Conservation (phyloP, 2,888 invertebrate species). For the Phaedon cochleariae region DNA sequence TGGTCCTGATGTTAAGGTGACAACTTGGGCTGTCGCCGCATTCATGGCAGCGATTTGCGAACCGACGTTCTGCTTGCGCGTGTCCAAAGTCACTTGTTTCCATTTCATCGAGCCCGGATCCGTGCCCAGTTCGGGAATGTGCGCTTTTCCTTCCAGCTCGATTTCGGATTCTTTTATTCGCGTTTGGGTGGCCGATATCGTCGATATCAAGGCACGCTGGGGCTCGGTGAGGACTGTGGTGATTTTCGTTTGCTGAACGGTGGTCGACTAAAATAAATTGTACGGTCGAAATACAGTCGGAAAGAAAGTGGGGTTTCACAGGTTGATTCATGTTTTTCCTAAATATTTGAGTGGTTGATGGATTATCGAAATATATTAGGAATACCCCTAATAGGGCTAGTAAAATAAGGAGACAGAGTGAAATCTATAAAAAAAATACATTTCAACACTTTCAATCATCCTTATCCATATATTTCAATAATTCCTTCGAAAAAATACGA, state of each 20-base stretch:
- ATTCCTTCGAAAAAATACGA: too few relatives aligned
- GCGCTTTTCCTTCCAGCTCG: conserved; percentile 66
- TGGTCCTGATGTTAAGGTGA: conserved; percentile 65
- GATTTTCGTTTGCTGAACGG: conserved; percentile 82
- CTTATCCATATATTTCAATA: too few relatives aligned
- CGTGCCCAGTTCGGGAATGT: conserved; percentile 78
- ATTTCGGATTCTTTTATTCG: conserved; percentile 88
- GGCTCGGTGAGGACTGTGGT: conserved; percentile 89
- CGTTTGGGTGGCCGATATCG: conserved; percentile 89
- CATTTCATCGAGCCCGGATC: conserved; percentile 90
- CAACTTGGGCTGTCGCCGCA: conserved; percentile 93
- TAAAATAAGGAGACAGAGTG: too few relatives aligned
- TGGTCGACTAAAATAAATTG: conserved; percentile 35
- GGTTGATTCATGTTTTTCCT: too few relatives aligned
- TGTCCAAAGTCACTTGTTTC: conserved; percentile 93
- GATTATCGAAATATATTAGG: too few relatives aligned
- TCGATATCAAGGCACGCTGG: conserved; percentile 90
- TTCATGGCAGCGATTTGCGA: conserved; percentile 99
- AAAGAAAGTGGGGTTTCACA: too few relatives aligned
- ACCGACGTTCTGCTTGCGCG: conserved; percentile 94
- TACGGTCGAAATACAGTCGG: background rate
- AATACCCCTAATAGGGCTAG: too few relatives aligned
- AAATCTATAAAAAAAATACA: too few relatives aligned
- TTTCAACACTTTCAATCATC: too few relatives aligned
- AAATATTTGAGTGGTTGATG: too few relatives aligned